Evolutionary conservation across 35 echinoderm and acorn worm genomes (phyloP).

Genomic region (Apostichopus japonicus): DNA sequence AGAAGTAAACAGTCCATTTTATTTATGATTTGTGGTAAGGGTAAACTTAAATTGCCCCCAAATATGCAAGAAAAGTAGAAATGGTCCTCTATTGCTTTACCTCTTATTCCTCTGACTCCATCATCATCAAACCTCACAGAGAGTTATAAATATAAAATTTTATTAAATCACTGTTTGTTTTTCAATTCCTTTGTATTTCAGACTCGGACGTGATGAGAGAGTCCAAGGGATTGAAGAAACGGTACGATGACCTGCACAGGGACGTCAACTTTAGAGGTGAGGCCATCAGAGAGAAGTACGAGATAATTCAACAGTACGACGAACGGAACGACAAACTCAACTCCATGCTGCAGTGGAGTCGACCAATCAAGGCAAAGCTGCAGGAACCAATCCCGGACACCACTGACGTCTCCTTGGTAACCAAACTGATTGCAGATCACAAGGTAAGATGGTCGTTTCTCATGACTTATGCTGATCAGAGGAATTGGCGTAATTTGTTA

Average conservation of each 20-base stretch:
- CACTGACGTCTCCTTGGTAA: conserved; percentile 65
- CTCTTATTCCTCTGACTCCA: too few species aligned
- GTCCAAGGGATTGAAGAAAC: conserved; percentile 74
- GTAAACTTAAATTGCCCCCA: too few species aligned
- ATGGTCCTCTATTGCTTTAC: too few species aligned
- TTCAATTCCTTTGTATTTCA: not conserved
- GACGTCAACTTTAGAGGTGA: conserved; percentile 78
- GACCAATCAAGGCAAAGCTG: conserved; percentile 91
- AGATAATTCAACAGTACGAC: conserved; percentile 85
- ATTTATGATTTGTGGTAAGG: too few species aligned
- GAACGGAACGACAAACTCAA: conserved; percentile 79
- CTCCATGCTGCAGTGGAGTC: conserved; percentile 78
- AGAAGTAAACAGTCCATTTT: too few species aligned
- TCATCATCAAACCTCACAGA: too few species aligned
- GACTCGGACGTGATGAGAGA: conserved; percentile 94
- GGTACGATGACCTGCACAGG: conserved; percentile 85
- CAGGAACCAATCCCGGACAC: conserved; percentile 78
- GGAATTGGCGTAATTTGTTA: too few species aligned
- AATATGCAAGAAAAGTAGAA: too few species aligned
- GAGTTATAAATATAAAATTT: too few species aligned
- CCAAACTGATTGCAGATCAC: conserved; percentile 83
- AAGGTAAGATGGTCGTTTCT: conserved; percentile 52
- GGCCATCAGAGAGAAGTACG: conserved; percentile 80
- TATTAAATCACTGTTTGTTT: not conserved
- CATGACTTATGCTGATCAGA: not conserved